Conservation (phyloP, 2,797 vertebrate genomes). For the Moxostoma hubbsi region DNA sequence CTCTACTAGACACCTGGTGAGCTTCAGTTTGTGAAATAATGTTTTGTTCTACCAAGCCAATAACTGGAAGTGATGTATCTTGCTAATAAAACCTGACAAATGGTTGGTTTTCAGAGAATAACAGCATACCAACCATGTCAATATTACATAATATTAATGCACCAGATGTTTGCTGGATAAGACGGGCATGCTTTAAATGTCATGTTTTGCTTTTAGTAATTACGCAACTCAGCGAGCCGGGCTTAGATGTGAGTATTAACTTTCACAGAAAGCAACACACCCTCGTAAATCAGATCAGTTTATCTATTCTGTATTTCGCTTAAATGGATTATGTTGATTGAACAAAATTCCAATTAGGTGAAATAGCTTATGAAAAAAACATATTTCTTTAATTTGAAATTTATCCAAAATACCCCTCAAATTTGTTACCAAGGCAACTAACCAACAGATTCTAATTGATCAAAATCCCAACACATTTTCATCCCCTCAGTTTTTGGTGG, state of each 20-base stretch:
- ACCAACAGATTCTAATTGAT: constrained; percentile 49
- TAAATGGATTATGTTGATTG: constrained; percentile 42
- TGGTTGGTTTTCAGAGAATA: neutral
- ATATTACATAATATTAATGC: constrained; percentile 30
- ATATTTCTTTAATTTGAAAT: constrained; percentile 17
- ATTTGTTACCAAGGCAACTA: constrained; percentile 31
- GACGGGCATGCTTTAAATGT: constrained; percentile 19
- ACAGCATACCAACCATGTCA: constrained; percentile 1
- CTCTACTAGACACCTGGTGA: constrained; percentile 23
- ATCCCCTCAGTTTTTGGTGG: constrained; percentile 34
- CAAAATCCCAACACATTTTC: constrained; percentile 33
- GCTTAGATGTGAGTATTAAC: constrained; percentile 23
- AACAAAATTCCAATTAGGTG: constrained; percentile 37
- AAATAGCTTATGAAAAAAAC: too few species aligned
- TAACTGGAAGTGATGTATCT: neutral
- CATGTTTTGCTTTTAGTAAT: constrained; percentile 31
- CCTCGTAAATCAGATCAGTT: constrained; percentile 21
- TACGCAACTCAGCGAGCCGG: constrained; percentile 1
- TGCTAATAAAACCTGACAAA: constrained; percentile 11
- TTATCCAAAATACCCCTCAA: constrained; percentile 33
- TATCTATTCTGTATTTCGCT: constrained; percentile 29
- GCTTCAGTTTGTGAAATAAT: neutral
- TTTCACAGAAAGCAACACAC: constrained; percentile 11
- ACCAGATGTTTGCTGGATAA: constrained; percentile 42
- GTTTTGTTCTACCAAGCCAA: constrained; percentile 6